Evolutionary conservation across 1,140 invertebrate species (phyloP).

Genomic region (Araneus ventricosus): DNA sequence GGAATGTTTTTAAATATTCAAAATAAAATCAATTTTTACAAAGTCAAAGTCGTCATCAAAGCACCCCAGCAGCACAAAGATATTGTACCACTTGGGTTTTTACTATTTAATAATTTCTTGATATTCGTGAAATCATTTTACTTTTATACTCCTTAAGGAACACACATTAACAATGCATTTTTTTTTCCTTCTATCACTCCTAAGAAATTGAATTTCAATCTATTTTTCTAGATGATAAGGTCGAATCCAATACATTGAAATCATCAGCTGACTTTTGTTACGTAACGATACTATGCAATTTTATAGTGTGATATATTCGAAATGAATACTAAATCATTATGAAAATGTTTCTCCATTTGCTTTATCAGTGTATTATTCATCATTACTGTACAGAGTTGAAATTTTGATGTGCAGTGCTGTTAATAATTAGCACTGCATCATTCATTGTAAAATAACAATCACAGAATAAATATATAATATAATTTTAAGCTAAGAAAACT

Average conservation of each 20-base stretch:
- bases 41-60: too few relatives aligned
- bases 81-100: too few relatives aligned
- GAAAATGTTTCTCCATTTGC: background rate
- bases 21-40: too few relatives aligned
- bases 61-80: too few relatives aligned
- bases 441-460: conserved; percentile 24
- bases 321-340: background rate
- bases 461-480: conserved; percentile 45
- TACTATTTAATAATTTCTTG: too few relatives aligned
- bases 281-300: conserved; percentile 5
- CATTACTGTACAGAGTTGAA: conserved; percentile 18
- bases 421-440: conserved; percentile 25
- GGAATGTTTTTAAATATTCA: too few relatives aligned
- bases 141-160: too few relatives aligned
- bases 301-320: conserved; percentile 9
- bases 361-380: background rate
- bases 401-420: conserved; percentile 16
- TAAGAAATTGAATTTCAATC: background rate
- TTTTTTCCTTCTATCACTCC: background rate
- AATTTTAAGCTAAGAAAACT: conserved; percentile 21
- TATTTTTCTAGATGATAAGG: background rate
- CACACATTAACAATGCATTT: background rate
- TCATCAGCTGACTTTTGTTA: background rate
- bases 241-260: background rate
- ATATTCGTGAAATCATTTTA: too few relatives aligned